These are phyloP conservation scores for Hoplias malabaricus DNA, from an alignment of 2,113 vertebrate species.

Conservation along the genomic window DNA sequence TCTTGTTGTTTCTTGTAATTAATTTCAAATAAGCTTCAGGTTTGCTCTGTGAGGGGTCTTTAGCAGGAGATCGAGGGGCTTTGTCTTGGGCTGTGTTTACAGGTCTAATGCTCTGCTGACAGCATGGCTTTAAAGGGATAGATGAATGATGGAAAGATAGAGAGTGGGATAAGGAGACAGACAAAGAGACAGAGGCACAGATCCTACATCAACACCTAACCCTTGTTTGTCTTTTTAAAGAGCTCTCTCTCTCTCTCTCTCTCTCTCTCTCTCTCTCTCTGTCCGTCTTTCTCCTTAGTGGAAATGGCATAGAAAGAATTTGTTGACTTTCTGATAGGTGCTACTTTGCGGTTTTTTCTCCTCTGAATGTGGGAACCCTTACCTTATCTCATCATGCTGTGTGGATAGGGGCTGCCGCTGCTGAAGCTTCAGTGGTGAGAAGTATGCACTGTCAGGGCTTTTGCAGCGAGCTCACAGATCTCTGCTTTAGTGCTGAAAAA, in stretches of 20 bases:
- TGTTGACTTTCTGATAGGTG: background rate
- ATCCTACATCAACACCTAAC: slow-evolving; percentile 32
- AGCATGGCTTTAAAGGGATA: slow-evolving; percentile 39
- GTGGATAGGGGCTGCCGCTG: slow-evolving; percentile 49
- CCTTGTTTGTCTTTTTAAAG: slow-evolving; percentile 8
- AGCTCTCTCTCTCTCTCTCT: background rate
- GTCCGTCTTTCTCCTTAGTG: background rate
- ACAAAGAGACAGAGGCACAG: background rate
- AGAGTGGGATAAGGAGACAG: slow-evolving; percentile 9
- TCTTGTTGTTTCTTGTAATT: slow-evolving; percentile 52
- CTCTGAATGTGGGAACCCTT: slow-evolving; percentile 46
- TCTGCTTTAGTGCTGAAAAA: slow-evolving; percentile 7
- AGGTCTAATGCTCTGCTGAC: slow-evolving; percentile 46
- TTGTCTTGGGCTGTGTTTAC: slow-evolving; percentile 43
- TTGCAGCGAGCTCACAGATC: slow-evolving; percentile 2
- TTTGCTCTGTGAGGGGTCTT: slow-evolving; percentile 39
- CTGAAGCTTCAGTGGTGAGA: slow-evolving; percentile 38
- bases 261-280: background rate
- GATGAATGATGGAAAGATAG: slow-evolving; percentile 35
- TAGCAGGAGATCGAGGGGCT: slow-evolving; percentile 26
- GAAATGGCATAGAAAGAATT: slow-evolving; percentile 4
- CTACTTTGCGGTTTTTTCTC: background rate
- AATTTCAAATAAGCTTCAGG: slow-evolving; percentile 44
- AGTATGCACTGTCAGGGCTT: slow-evolving; percentile 46
- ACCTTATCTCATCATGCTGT: slow-evolving; percentile 45